A percentile compares a stretch with the other conserved stretches of the same genome.
These are phyloP conservation scores for Salminus brasiliensis DNA, from an alignment of 2,113 vertebrate genomes.

Conservation along the genomic window DNA sequence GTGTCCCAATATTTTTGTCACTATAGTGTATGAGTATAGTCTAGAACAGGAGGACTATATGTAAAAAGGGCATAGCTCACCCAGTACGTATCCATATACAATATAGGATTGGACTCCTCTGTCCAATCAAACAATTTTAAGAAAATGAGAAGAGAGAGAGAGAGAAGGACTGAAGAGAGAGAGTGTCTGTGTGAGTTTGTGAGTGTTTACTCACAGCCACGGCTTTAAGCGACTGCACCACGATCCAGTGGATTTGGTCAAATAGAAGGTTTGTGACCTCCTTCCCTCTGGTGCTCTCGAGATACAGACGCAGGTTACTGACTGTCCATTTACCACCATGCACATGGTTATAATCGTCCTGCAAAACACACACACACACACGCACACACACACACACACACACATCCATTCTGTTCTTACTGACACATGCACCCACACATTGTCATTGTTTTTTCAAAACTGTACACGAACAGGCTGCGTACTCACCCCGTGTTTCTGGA, in stretches of 20 bases:
- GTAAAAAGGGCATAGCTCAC: no score
- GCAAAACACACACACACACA: slow-evolving; percentile 45
- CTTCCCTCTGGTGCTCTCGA: slow-evolving; percentile 94
- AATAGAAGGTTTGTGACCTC: slow-evolving; percentile 93
- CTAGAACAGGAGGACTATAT: no score
- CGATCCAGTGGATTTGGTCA: slow-evolving; percentile 97
- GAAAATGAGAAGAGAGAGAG: not conserved
- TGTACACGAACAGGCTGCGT: not conserved
- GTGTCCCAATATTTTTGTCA: no score
- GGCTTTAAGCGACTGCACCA: slow-evolving; percentile 96
- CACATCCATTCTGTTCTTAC: no score
- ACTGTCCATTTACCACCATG: slow-evolving; percentile 98
- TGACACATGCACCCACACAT: not conserved
- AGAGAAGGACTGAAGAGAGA: no score
- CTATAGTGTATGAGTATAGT: no score
- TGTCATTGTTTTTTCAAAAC: not conserved
- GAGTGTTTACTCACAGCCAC: slow-evolving; percentile 89
- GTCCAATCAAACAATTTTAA: no score
- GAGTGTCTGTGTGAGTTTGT: no score
- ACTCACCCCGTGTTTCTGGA: slow-evolving; percentile 95
- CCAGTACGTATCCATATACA: no score
- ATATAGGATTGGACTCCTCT: no score
- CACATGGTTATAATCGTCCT: slow-evolving; percentile 98
- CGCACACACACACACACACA: not conserved
- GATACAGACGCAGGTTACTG: slow-evolving; percentile 90